Percentiles rank a stretch among this genome's conserved stretches.
These are phyloP conservation scores for Lepetodrilus schrolli DNA, from an alignment of 2,888 invertebrate genomes.

Conservation along the genomic window DNA sequence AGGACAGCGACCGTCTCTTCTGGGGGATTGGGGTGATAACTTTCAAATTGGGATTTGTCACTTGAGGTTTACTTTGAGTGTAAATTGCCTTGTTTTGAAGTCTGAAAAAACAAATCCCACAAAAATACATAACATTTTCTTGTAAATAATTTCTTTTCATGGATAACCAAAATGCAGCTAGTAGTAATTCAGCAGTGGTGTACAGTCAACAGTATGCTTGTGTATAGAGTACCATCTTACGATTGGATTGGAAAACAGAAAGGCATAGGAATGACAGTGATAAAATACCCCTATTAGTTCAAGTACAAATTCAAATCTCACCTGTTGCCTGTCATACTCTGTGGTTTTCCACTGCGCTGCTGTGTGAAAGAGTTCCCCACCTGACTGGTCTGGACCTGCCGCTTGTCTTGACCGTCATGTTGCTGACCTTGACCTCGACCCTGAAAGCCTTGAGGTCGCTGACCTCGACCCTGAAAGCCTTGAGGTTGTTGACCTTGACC, in stretches of 20 bases:
- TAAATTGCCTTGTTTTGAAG: not conserved
- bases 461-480: not conserved
- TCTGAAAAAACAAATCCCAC: not conserved
- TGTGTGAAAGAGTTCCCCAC: not conserved
- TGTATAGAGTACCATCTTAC: too few relatives aligned
- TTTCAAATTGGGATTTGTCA: not conserved
- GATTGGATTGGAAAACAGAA: too few relatives aligned
- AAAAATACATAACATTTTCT: too few relatives aligned
- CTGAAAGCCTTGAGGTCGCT: not conserved
- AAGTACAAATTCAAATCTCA: too few relatives aligned
- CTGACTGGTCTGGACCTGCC: not conserved
- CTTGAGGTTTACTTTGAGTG: not conserved
- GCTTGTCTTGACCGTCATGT: not conserved
- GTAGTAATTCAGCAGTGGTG: too few relatives aligned
- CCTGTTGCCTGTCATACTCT: not conserved
- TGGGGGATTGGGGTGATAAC: not conserved
- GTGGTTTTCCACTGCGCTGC: not conserved
- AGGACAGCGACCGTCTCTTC: not conserved
- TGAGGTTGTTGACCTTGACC: not conserved
- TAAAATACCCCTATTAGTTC: too few relatives aligned
- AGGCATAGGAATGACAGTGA: too few relatives aligned
- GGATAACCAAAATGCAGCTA: too few relatives aligned
- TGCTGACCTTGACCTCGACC: not conserved
- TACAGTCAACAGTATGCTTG: too few relatives aligned
- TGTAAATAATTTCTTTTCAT: too few relatives aligned